phyloP scores from a whole-genome alignment of 2,888 invertebrate genomes.

The Tetanocera ferruginea region DNA sequence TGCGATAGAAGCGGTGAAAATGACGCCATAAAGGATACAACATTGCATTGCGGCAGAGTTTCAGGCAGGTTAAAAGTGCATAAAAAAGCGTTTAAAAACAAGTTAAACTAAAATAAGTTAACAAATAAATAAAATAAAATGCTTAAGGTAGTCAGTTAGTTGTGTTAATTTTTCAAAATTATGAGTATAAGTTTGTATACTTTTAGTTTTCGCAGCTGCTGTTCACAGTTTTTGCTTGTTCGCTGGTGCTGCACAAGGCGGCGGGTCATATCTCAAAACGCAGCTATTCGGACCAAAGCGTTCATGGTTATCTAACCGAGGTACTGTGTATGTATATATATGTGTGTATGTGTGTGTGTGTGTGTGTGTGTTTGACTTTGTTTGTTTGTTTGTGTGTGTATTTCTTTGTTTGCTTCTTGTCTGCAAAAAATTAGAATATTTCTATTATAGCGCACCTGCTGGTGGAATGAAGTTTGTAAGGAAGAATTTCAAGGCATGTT shows the following conservation, averaged over 20 bases:
- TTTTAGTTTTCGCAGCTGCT: conserved; percentile 45
- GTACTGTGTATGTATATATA: conserved; percentile 69
- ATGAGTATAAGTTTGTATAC: neutral
- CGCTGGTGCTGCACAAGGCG: conserved; percentile 39
- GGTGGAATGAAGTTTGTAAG: conserved; percentile 95
- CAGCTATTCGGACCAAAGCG: conserved; percentile 85
- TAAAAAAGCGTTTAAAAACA: neutral
- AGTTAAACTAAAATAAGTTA: neutral
- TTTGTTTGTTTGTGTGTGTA: neutral
- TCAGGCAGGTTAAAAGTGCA: neutral
- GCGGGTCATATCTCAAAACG: conserved; percentile 73
- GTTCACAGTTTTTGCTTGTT: conserved; percentile 51
- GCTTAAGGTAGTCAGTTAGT: too few species aligned
- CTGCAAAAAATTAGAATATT: neutral
- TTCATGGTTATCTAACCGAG: conserved; percentile 86
- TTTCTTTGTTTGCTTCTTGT: too few species aligned
- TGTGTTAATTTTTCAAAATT: neutral
- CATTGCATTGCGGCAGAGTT: neutral
- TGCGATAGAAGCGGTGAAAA: neutral
- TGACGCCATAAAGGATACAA: neutral
- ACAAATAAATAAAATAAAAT: neutral
- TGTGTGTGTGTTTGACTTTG: too few species aligned
- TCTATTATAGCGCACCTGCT: conserved; percentile 83
- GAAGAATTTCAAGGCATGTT: conserved; percentile 90
- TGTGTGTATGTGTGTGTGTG: neutral